Percentiles rank a stretch among this genome's conserved stretches.
These are phyloP conservation scores for Ammodytes dubius DNA, from an alignment of 2,113 vertebrate species.

Conservation along the genomic window DNA sequence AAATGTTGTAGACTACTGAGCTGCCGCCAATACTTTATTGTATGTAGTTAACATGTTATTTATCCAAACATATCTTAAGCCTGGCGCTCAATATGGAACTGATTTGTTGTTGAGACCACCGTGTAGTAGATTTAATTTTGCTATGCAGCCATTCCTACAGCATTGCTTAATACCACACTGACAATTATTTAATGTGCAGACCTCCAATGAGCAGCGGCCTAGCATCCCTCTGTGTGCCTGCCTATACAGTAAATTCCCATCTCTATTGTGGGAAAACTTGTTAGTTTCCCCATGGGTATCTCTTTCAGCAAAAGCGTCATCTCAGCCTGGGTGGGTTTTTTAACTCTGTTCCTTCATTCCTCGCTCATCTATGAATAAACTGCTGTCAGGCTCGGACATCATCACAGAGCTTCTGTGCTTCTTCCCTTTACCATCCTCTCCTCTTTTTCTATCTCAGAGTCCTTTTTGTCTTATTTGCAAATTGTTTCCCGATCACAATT, in stretches of 20 bases:
- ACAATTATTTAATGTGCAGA: constrained; percentile 49
- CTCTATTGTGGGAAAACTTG: constrained; percentile 63
- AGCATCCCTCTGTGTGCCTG: constrained; percentile 42
- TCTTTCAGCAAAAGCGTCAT: constrained; percentile 53
- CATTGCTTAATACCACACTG: constrained; percentile 52
- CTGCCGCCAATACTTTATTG: constrained; percentile 13
- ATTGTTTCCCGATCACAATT: constrained; percentile 57
- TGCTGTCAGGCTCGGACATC: constrained; percentile 44
- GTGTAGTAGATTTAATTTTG: constrained; percentile 19
- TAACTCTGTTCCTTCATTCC: constrained; percentile 30
- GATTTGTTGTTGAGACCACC: constrained; percentile 64
- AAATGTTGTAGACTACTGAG: constrained; percentile 9
- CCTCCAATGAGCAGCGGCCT: constrained; percentile 51
- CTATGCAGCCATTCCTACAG: constrained; percentile 50
- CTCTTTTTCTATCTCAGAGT: not conserved
- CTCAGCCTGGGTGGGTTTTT: constrained; percentile 59
- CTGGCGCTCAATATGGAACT: constrained; percentile 56
- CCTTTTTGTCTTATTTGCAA: constrained; percentile 19
- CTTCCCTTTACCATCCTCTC: constrained; percentile 14
- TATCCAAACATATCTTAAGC: constrained; percentile 30
- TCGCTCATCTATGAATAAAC: constrained; percentile 31
- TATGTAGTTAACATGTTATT: constrained; percentile 24
- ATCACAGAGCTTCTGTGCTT: constrained; percentile 47
- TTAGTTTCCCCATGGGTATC: constrained; percentile 53
- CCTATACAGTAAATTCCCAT: constrained; percentile 52